These are phyloP conservation scores for Corythaixoides concolor DNA, from an alignment of 2,113 vertebrate species.

Conservation along the genomic window DNA sequence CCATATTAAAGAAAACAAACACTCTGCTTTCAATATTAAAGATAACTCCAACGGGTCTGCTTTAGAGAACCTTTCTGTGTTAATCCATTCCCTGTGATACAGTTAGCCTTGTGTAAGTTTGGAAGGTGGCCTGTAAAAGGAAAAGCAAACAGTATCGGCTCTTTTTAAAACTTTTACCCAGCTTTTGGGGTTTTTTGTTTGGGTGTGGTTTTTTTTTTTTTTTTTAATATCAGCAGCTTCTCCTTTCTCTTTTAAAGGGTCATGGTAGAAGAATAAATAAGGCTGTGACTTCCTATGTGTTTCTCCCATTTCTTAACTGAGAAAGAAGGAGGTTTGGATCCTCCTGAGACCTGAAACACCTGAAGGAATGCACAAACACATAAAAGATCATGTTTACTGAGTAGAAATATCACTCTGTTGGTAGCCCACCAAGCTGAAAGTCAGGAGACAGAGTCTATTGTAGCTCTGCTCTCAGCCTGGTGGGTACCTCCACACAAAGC, in stretches of 20 bases:
- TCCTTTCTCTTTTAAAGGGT: neutral
- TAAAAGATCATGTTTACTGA: neutral
- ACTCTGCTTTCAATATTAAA: constrained; percentile 63
- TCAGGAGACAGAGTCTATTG: neutral
- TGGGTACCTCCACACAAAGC: neutral
- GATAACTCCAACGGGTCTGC: constrained; percentile 52
- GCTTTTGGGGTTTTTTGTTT: neutral
- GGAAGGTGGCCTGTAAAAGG: constrained; percentile 36
- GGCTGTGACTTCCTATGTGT: neutral
- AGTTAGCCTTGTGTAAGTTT: constrained; percentile 34
- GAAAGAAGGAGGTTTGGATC: neutral
- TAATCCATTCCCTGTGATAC: constrained; percentile 54
- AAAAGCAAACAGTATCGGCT: neutral
- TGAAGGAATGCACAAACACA: neutral
- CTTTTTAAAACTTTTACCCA: neutral
- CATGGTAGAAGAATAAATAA: neutral
- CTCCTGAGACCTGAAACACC: neutral
- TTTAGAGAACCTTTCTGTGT: constrained; percentile 43
- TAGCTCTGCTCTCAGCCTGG: neutral
- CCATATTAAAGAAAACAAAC: constrained; percentile 63
- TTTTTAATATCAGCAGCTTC: neutral
- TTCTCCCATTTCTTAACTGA: neutral
- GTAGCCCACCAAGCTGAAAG: neutral
- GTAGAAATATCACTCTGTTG: neutral
- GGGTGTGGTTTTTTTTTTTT: neutral